Percentiles rank a stretch among this genome's conserved stretches.
Conservation (phyloP, 2,888 invertebrate genomes). For the Crioceris asparagi region DNA sequence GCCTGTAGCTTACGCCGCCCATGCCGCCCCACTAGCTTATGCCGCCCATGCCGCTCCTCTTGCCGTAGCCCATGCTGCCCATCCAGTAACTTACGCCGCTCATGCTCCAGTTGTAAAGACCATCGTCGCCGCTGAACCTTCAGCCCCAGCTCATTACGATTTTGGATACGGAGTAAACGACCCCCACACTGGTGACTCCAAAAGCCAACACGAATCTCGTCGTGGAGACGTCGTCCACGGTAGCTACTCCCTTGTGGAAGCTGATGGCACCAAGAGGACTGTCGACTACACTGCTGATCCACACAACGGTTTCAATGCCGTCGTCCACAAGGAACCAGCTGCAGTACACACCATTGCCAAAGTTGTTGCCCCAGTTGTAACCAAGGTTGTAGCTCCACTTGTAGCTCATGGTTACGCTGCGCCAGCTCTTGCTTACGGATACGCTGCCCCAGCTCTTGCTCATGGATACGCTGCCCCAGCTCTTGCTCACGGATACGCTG, state of each 20-base stretch:
- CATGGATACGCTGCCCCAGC: slow-evolving; percentile 13
- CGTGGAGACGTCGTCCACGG: slow-evolving; percentile 42
- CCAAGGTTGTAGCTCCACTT: slow-evolving; percentile 15
- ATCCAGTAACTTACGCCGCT: too few species aligned
- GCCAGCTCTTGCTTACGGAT: too few species aligned
- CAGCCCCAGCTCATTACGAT: slow-evolving; percentile 25
- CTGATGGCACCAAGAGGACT: slow-evolving; percentile 42
- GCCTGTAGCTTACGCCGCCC: slow-evolving; percentile 14
- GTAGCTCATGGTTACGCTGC: neutral
- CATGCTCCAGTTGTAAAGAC: too few species aligned
- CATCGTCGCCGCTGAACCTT: slow-evolving; percentile 20
- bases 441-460: slow-evolving; percentile 9
- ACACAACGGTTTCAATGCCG: slow-evolving; percentile 44
- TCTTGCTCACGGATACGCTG: slow-evolving; percentile 15
- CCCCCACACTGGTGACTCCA: slow-evolving; percentile 41
- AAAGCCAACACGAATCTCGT: slow-evolving; percentile 51
- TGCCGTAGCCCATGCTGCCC: slow-evolving; percentile 2
- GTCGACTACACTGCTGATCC: slow-evolving; percentile 44
- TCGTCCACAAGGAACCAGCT: slow-evolving; percentile 36
- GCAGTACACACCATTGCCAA: slow-evolving; percentile 16
- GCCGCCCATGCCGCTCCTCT: neutral
- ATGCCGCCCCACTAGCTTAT: slow-evolving; percentile 1
- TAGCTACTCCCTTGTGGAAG: slow-evolving; percentile 41
- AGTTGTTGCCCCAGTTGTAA: slow-evolving; percentile 12
- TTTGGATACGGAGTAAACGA: slow-evolving; percentile 25